Conservation (phyloP, 2,888 invertebrate genomes). For the Cepaea hortensis region DNA sequence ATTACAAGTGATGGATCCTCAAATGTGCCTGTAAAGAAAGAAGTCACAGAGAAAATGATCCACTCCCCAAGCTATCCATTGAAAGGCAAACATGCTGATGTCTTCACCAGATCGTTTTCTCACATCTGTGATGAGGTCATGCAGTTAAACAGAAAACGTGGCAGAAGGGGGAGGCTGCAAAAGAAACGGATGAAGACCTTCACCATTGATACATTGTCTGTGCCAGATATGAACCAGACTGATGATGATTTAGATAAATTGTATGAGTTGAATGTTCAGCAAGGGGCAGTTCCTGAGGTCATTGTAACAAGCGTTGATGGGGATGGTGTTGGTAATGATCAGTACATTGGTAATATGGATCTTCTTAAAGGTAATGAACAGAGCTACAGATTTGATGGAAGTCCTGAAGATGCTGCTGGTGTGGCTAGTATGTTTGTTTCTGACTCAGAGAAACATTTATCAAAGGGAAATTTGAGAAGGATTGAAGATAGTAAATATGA, state of each 20-base stretch:
- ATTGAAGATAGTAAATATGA: neutral
- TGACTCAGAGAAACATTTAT: constrained; percentile 15
- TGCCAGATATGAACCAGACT: neutral
- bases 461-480: neutral
- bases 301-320: constrained; percentile 27
- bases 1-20: neutral
- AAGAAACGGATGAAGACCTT: neutral
- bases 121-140: neutral
- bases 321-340: neutral
- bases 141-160: neutral
- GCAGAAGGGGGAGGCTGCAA: neutral
- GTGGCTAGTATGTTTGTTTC: constrained; percentile 14
- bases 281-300: constrained; percentile 37
- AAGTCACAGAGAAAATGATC: neutral
- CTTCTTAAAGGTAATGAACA: neutral
- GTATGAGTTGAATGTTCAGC: neutral
- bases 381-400: neutral
- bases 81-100: neutral
- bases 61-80: neutral
- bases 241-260: neutral
- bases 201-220: neutral
- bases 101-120: neutral
- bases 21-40: neutral
- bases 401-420: neutral
- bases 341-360: neutral